Evolutionary conservation across 2,797 vertebrate species (phyloP).

Genomic region (Eutrigla gurnardus): DNA sequence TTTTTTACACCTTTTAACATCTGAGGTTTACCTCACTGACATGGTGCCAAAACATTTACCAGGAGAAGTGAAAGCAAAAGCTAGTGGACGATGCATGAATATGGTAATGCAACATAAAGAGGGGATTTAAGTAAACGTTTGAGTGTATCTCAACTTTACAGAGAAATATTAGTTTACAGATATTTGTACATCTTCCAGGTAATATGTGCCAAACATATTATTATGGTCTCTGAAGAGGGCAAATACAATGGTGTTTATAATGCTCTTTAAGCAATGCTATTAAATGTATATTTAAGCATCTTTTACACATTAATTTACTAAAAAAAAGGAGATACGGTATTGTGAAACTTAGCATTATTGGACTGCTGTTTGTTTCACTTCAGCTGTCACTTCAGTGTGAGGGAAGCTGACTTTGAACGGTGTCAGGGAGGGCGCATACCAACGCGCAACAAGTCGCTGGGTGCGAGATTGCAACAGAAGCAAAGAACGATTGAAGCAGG

Average conservation of each 20-base stretch:
- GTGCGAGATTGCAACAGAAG: slow-evolving; percentile 57
- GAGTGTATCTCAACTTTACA: not conserved
- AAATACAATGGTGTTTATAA: not conserved
- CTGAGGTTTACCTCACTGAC: not conserved
- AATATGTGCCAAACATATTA: not conserved
- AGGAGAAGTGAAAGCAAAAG: not conserved
- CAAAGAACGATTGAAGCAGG: slow-evolving; percentile 38
- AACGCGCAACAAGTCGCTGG: slow-evolving; percentile 65
- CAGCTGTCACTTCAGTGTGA: slow-evolving; percentile 57
- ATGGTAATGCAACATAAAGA: not conserved
- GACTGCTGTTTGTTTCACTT: too few species aligned
- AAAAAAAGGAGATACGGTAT: not conserved
- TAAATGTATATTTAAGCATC: not conserved
- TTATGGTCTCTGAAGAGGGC: not conserved
- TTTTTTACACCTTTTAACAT: not conserved
- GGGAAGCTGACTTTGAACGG: slow-evolving; percentile 37
- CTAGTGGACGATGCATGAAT: not conserved
- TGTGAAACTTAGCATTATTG: not conserved
- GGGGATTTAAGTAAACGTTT: not conserved
- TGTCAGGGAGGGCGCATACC: slow-evolving; percentile 58
- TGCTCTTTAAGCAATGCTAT: not conserved
- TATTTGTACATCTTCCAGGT: not conserved
- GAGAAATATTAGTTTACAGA: not conserved
- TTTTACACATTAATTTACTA: not conserved
- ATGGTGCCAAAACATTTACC: not conserved